Evolutionary conservation across 1,140 invertebrate genomes (phyloP).

Genomic region (Schlechtendalia chinensis): DNA sequence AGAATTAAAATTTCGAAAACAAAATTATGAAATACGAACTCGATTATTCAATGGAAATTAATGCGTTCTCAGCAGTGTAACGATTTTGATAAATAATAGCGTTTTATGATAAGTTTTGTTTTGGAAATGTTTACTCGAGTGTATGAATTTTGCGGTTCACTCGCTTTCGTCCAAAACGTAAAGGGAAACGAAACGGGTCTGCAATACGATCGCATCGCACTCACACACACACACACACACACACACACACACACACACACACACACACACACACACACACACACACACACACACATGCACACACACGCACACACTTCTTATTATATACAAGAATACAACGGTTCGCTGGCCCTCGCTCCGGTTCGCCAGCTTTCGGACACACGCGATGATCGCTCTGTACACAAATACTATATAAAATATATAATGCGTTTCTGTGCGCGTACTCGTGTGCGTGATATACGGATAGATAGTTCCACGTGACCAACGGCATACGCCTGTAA

Average conservation of each 20-base stretch:
- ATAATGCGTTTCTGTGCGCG: not conserved
- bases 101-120: slow-evolving; percentile 20
- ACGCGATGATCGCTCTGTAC: not conserved
- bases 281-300: too few relatives aligned
- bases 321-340: not conserved
- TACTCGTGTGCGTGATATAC: not conserved
- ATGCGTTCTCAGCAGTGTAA: not conserved
- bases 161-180: slow-evolving; percentile 23
- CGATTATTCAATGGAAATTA: not conserved
- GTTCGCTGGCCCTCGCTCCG: slow-evolving; percentile 12
- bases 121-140: slow-evolving; percentile 29
- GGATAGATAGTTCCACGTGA: not conserved
- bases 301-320: too few relatives aligned
- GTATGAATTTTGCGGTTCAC: slow-evolving; percentile 20
- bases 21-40: not conserved
- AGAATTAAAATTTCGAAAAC: too few relatives aligned
- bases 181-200: not conserved
- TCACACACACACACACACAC: not conserved
- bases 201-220: slow-evolving; percentile 6
- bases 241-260: too few relatives aligned
- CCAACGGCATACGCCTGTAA: not conserved
- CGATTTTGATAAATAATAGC: slow-evolving; percentile 8
- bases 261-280: too few relatives aligned
- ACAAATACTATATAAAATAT: not conserved
- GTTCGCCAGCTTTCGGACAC: slow-evolving; percentile 15